phyloP scores from a whole-genome alignment of 2,797 vertebrate species.

The Gobionotothen gibberifrons region DNA sequence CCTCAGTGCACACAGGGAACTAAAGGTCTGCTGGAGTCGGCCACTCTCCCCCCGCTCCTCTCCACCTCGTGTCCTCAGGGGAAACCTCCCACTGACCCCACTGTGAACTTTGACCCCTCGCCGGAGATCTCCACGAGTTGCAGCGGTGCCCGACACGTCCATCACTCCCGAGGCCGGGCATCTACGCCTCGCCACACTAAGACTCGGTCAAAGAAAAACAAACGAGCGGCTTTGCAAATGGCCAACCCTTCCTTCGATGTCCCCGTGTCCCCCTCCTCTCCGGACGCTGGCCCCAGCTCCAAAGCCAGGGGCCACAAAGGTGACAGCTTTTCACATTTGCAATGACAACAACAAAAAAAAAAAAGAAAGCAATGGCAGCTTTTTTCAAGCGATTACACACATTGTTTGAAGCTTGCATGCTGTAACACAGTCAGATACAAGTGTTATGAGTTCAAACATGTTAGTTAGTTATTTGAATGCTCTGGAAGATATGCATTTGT shows the following conservation, averaged over 20 bases:
- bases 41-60: constrained; percentile 77
- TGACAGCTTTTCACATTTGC: constrained; percentile 49
- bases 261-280: constrained; percentile 50
- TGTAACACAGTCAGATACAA: constrained; percentile 50
- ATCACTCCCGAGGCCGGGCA: constrained; percentile 50
- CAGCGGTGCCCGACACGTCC: constrained; percentile 16
- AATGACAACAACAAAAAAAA: constrained; percentile 39
- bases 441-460: background rate
- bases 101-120: constrained; percentile 54
- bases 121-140: constrained; percentile 43
- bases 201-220: constrained; percentile 59
- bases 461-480: constrained; percentile 18
- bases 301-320: constrained; percentile 32
- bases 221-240: constrained; percentile 50
- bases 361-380: background rate
- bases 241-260: constrained; percentile 48
- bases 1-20: constrained; percentile 80
- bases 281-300: constrained; percentile 27
- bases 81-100: constrained; percentile 57
- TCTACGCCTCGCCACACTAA: constrained; percentile 45
- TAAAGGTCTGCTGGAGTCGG: constrained; percentile 81
- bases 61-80: constrained; percentile 76
- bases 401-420: constrained; percentile 56
- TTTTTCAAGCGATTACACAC: constrained; percentile 29
- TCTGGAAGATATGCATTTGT: background rate